Percentiles rank a stretch among this genome's conserved stretches.
phyloP scores from a whole-genome alignment of 1,140 invertebrate species.

The Ceratina australensis region DNA sequence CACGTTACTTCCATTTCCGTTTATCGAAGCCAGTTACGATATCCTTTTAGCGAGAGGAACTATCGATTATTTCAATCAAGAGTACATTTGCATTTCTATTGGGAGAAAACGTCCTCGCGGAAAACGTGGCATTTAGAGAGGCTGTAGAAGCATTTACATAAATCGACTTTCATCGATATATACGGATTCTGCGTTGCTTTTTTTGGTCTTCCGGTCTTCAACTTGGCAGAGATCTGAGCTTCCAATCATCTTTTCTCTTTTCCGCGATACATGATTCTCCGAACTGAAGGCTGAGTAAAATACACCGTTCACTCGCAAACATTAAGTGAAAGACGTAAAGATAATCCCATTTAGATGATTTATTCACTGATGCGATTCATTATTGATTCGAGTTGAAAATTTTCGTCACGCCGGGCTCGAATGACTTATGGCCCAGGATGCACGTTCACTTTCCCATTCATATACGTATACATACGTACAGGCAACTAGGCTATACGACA shows the following conservation, averaged over 20 bases:
- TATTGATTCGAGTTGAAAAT: too few species aligned
- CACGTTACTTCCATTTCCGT: not conserved
- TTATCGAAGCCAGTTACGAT: not conserved
- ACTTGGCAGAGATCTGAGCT: not conserved
- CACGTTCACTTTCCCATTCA: too few species aligned
- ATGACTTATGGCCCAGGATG: too few species aligned
- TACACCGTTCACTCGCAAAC: conserved; percentile 40
- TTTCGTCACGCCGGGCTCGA: too few species aligned
- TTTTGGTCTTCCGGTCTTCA: not conserved
- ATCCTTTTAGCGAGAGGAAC: not conserved
- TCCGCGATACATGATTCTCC: not conserved
- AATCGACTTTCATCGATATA: conserved; percentile 7
- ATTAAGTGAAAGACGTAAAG: conserved; percentile 67
- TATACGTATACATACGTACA: conserved; percentile 17
- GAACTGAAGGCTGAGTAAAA: conserved; percentile 47
- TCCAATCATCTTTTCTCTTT: not conserved
- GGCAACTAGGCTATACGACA: conserved; percentile 22
- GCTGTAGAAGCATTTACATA: conserved; percentile 20
- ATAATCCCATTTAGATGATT: conserved; percentile 63
- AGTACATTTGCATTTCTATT: not conserved
- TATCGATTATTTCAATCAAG: conserved; percentile 6
- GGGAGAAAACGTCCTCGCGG: not conserved
- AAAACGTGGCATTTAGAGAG: conserved; percentile 2
- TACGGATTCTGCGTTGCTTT: not conserved
- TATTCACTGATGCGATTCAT: conserved; percentile 50